Percentiles rank a stretch among this genome's conserved stretches.
These are phyloP conservation scores for Vicugna pacos DNA, from an alignment of 2,113 vertebrate genomes.

Conservation along the genomic window DNA sequence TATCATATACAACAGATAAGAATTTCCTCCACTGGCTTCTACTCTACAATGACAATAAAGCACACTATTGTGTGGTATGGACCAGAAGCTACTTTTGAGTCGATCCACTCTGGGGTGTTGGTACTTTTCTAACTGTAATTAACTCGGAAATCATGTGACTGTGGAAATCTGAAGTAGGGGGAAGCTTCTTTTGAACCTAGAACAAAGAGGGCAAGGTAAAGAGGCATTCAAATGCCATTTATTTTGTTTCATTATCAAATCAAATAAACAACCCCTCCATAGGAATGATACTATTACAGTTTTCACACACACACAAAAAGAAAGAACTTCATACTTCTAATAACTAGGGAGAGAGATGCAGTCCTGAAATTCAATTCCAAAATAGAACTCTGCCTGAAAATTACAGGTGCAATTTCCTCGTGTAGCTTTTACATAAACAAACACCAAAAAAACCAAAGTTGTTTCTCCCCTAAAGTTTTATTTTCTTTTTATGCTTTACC, in stretches of 20 bases:
- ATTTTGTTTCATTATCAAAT: background rate
- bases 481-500: background rate
- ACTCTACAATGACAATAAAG: slow-evolving; percentile 73
- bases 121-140: slow-evolving; percentile 58
- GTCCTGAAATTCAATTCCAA: slow-evolving; percentile 10
- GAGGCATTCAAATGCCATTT: background rate
- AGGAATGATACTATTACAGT: slow-evolving; percentile 20
- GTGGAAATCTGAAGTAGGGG: background rate
- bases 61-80: background rate
- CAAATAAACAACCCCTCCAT: background rate
- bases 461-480: background rate
- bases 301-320: background rate
- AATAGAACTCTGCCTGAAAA: slow-evolving; percentile 60
- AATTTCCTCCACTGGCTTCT: slow-evolving; percentile 76
- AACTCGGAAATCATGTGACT: slow-evolving; percentile 51
- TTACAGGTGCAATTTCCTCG: slow-evolving; percentile 52
- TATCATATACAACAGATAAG: slow-evolving; percentile 82
- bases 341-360: background rate
- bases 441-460: background rate
- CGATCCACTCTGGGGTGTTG: background rate
- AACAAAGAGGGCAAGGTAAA: background rate
- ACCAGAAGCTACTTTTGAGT: background rate
- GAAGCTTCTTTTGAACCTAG: background rate
- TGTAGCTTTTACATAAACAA: slow-evolving; percentile 29
- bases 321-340: background rate